Evolutionary conservation across 2,888 invertebrate genomes (phyloP).

Genomic region (Portevinia maculata): DNA sequence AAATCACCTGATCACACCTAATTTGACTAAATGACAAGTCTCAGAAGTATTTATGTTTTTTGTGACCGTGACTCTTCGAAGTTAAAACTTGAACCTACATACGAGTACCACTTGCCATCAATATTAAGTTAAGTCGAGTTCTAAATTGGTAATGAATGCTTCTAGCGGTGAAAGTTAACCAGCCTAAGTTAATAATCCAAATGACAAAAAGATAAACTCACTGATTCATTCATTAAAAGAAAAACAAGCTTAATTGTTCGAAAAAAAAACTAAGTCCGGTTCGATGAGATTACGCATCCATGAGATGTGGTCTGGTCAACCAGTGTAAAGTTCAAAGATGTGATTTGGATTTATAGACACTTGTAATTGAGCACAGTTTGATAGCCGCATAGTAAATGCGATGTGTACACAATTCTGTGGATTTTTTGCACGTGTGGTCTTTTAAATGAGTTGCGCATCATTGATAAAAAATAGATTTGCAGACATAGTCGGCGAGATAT

Average conservation of each 20-base stretch:
- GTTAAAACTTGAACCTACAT: constrained; percentile 1
- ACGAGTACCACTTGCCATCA: constrained; percentile 24
- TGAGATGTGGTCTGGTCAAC: too few relatives aligned
- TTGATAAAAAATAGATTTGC: constrained; percentile 44
- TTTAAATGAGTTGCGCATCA: constrained; percentile 5
- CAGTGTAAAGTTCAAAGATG: too few relatives aligned
- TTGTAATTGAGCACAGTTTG: constrained; percentile 28
- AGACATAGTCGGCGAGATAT: constrained; percentile 37
- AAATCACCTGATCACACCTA: constrained; percentile 5
- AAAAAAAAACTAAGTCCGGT: constrained; percentile 72
- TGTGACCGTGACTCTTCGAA: neutral
- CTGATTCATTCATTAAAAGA: constrained; percentile 50
- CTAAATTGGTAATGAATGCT: constrained; percentile 43
- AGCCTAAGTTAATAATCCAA: constrained; percentile 6
- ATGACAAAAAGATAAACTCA: constrained; percentile 32
- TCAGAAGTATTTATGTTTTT: neutral
- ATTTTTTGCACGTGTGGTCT: neutral
- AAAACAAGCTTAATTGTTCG: constrained; percentile 51
- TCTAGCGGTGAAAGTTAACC: constrained; percentile 51
- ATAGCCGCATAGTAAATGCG: constrained; percentile 38
- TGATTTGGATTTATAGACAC: neutral
- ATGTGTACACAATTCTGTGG: constrained; percentile 11
- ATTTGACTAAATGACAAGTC: constrained; percentile 9
- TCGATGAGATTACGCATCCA: constrained; percentile 1
- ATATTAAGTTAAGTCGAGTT: constrained; percentile 55